Percentiles rank a stretch among this genome's conserved stretches.
phyloP scores from a whole-genome alignment of 35 echinoderm and acorn worm genomes.

The Anneissia japonica region DNA sequence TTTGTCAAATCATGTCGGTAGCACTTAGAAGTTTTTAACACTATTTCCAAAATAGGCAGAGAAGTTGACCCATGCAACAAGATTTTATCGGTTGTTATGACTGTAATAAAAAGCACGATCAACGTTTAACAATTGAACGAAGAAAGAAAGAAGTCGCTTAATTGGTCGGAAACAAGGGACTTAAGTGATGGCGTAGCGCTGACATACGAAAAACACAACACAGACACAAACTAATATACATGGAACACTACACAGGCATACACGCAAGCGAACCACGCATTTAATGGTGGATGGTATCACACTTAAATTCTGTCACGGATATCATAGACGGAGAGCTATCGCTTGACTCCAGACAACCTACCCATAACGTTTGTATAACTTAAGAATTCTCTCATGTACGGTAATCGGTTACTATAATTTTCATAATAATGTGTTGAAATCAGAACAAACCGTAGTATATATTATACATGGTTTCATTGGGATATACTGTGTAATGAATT shows the following conservation, averaged over 20 bases:
- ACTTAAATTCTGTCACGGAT: not conserved
- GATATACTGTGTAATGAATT: not conserved
- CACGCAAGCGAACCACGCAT: not conserved
- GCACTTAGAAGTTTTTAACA: not conserved
- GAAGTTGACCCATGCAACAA: not conserved
- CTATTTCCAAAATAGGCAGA: not conserved
- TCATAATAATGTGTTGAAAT: not conserved
- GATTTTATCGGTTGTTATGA: not conserved
- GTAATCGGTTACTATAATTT: not conserved
- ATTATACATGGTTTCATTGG: not conserved
- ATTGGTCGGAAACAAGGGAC: not conserved
- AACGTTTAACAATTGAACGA: not conserved
- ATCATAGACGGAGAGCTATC: not conserved
- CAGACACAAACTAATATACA: no score
- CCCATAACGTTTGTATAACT: not conserved
- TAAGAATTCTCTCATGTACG: not conserved
- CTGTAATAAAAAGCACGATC: not conserved
- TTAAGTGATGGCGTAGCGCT: not conserved
- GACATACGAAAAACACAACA: not conserved
- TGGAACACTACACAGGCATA: no score
- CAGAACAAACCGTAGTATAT: not conserved
- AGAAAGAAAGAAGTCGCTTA: not conserved
- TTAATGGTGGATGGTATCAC: not conserved
- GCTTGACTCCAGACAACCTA: not conserved
- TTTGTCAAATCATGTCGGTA: not conserved